Conservation (phyloP, 1,140 invertebrate genomes). For the Vanessa atalanta region DNA sequence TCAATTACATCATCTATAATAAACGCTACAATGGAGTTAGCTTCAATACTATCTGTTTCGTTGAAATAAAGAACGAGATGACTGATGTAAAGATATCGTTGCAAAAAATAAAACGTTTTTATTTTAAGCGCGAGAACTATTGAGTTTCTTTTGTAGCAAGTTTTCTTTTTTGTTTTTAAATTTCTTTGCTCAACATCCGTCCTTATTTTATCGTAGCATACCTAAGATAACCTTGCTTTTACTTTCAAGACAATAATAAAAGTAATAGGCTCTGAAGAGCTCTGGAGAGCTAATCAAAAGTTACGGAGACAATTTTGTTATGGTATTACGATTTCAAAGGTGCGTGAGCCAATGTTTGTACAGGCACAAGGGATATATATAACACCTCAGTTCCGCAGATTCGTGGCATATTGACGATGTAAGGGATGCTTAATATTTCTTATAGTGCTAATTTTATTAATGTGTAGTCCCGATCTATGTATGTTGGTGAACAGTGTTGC, state of each 20-base stretch:
- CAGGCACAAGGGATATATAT: no score
- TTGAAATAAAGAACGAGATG: constrained; percentile 29
- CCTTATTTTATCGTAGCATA: background rate
- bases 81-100: constrained; percentile 31
- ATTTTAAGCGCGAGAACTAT: constrained; percentile 14
- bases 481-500: no score
- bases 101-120: constrained; percentile 19
- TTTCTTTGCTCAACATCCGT: background rate
- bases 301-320: no score
- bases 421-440: no score
- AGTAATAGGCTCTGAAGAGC: no score
- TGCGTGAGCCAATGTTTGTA: no score
- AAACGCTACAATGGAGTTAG: constrained; percentile 42
- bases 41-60: constrained; percentile 38
- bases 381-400: no score
- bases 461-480: no score
- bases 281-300: no score
- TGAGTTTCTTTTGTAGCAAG: background rate
- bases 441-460: no score
- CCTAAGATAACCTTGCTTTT: background rate
- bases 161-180: constrained; percentile 1
- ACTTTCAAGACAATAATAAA: background rate
- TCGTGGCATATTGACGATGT: no score
- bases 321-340: no score
- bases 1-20: constrained; percentile 48